Percentiles rank a stretch among this genome's conserved stretches.
Evolutionary conservation across 2,797 vertebrate species (phyloP).

Genomic region (Melanotaenia pygmaea): DNA sequence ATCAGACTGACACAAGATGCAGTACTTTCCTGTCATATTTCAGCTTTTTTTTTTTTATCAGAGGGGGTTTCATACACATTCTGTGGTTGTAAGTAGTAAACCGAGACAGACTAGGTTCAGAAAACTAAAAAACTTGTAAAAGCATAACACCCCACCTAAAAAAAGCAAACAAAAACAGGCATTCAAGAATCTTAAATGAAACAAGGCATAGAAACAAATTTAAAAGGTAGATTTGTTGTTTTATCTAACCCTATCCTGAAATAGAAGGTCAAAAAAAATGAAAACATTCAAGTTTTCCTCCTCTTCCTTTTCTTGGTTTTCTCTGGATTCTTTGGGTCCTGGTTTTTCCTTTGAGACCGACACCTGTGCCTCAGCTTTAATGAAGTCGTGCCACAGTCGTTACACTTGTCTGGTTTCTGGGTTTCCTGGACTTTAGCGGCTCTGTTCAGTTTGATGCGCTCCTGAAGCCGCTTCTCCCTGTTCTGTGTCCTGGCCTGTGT

Average conservation of each 20-base stretch:
- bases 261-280: not conserved
- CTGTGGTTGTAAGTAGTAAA: not conserved
- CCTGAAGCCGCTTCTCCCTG: not conserved
- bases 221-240: not conserved
- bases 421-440: not conserved
- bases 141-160: not conserved
- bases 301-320: not conserved
- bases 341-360: not conserved
- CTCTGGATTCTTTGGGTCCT: not conserved
- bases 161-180: no score
- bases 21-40: not conserved
- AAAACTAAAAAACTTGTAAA: not conserved
- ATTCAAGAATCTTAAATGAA: not conserved
- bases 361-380: slow-evolving; percentile 5
- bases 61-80: not conserved
- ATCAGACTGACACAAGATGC: not conserved
- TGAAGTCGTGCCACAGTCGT: not conserved
- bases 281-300: not conserved
- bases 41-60: not conserved
- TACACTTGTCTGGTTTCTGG: not conserved
- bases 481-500: not conserved
- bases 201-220: not conserved
- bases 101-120: not conserved
- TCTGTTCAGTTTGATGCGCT: no score
- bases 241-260: not conserved